Evolutionary conservation across 2,888 invertebrate genomes (phyloP).

Genomic region (Ceramica pisi): DNA sequence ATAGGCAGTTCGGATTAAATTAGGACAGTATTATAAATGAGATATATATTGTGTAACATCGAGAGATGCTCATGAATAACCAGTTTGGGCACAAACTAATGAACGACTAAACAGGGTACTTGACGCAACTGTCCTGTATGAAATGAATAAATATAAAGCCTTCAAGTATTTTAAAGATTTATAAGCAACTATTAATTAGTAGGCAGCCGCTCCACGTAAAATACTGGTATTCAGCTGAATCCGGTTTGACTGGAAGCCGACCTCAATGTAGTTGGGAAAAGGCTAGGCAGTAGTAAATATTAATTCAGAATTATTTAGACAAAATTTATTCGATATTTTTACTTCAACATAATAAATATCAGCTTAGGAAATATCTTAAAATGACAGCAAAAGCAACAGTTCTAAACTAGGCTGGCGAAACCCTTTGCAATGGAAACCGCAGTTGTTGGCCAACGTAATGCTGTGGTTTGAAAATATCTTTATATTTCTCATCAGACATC

Average conservation of each 20-base stretch:
- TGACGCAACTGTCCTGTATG: conserved; percentile 25
- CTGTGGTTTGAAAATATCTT: conserved; percentile 54
- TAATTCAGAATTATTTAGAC: no score
- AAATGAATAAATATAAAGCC: conserved; percentile 5
- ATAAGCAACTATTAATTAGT: no score
- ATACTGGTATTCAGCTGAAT: no score
- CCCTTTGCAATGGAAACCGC: conserved; percentile 51
- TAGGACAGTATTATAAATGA: conserved; percentile 11
- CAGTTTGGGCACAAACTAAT: conserved; percentile 29
- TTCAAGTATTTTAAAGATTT: conserved; percentile 12
- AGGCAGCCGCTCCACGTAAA: no score
- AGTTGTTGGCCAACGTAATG: conserved; percentile 34
- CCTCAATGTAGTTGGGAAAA: no score
- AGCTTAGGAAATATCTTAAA: conserved; percentile 1
- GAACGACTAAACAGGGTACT: conserved; percentile 5
- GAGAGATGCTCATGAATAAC: conserved; percentile 32
- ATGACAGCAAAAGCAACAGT: conserved; percentile 30
- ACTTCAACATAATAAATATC: no score
- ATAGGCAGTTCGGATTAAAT: conserved; percentile 12
- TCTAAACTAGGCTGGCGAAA: conserved; percentile 46
- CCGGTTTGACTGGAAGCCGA: no score
- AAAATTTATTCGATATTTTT: not conserved
- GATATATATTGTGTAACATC: conserved; percentile 19
- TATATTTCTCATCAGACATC: conserved; percentile 28
- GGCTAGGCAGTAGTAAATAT: no score